Evolutionary conservation across 2,888 invertebrate genomes (phyloP), one percentile per base, ranked within the genome.

Genomic region (Deilephila porcellus): DNA sequence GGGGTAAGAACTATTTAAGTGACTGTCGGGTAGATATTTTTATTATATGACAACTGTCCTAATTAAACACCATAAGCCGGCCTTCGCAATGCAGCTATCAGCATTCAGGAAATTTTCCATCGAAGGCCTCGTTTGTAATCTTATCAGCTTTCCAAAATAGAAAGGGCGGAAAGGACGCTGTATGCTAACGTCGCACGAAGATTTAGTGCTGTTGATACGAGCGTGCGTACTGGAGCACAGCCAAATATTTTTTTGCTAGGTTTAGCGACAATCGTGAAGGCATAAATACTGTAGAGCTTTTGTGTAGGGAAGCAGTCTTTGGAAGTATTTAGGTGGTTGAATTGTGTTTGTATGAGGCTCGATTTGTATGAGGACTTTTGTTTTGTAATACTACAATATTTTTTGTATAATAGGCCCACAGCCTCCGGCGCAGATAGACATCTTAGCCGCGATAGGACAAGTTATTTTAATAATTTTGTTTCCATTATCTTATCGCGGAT

Each of bases 201-300:
- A 89, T 89, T 88, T 88, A 86, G 81, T 81, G 82, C 80, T 78
- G 77, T 78, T 79, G 83, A 86, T 87, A 85, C 80, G 82, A 76
- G 77, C 83, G 82, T 84, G 84, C 83, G 82, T 85, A 64, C 71
- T 81, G 83, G 83, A 80, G 74, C 11, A 25, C 70, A 63, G 83
- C 83, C 83, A 83, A 82, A 78, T 81, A 70, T 72, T 74, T 73
- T 25, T 76, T 76, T 74, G 71, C 71, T 88, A 71, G 71, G 74
- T 73, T 71, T 56, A 62, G 64, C 75, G 77, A 73, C 73, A 80
- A 80, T 79, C 77, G 76, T 11, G 67, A 67, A 67, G 85, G 77
- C 85, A 90, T 90, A 89, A 89, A 91, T 90, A 85, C 82, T 75
- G 74, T 73, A 83, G 59, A 84, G 88, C 78, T 64, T 59, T 37